These are phyloP conservation scores for Pocota personata DNA, from an alignment of 2,888 invertebrate genomes.

Conservation along the genomic window DNA sequence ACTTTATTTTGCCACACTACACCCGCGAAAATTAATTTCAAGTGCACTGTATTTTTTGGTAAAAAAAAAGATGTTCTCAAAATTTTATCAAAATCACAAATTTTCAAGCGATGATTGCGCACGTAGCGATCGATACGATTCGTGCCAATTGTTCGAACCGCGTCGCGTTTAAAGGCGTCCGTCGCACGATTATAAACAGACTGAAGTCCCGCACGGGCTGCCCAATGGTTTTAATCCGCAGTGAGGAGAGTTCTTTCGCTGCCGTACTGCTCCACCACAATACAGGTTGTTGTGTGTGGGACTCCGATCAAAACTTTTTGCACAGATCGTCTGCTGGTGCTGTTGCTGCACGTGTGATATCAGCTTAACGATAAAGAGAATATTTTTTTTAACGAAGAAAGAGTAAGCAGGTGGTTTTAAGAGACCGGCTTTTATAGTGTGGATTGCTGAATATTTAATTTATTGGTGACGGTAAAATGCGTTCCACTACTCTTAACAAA, in stretches of 20 bases:
- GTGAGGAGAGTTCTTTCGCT: slow-evolving; percentile 43
- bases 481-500: slow-evolving; percentile 44
- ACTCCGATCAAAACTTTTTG: slow-evolving; percentile 53
- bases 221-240: slow-evolving; percentile 61
- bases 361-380: slow-evolving; percentile 55
- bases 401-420: slow-evolving; percentile 32
- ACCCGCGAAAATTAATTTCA: neutral
- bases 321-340: slow-evolving; percentile 32
- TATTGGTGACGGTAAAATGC: neutral
- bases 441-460: neutral
- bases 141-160: neutral
- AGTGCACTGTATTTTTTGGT: neutral
- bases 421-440: slow-evolving; percentile 67
- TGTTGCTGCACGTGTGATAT: slow-evolving; percentile 37
- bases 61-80: neutral
- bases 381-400: slow-evolving; percentile 44
- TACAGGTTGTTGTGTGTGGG: slow-evolving; percentile 60
- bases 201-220: slow-evolving; percentile 50
- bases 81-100: neutral
- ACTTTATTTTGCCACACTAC: neutral
- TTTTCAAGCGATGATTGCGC: neutral
- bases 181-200: slow-evolving; percentile 51
- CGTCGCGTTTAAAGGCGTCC: slow-evolving; percentile 33
- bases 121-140: slow-evolving; percentile 19
- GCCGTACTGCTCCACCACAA: slow-evolving; percentile 11